These are phyloP conservation scores for Tragelaphus buxtoni DNA, from an alignment of 2,113 vertebrate species.

Conservation along the genomic window DNA sequence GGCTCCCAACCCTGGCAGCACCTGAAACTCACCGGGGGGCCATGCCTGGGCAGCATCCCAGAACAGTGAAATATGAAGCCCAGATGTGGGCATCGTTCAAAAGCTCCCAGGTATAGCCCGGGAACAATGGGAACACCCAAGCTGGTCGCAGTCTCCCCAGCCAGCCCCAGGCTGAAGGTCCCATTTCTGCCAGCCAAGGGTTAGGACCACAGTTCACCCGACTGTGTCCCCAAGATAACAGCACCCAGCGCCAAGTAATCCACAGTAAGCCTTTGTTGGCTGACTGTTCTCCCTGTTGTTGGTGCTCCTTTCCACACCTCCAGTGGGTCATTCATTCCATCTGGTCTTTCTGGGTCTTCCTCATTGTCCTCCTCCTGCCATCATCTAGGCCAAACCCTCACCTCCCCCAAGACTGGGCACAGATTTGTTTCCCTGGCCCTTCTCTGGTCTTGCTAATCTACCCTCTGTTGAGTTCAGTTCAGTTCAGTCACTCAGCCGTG, in stretches of 20 bases:
- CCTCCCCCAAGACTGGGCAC: background rate
- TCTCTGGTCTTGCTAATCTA: background rate
- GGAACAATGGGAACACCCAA: background rate
- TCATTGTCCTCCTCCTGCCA: background rate
- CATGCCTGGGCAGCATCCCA: background rate
- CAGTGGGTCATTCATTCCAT: too few relatives aligned
- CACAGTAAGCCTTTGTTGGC: too few relatives aligned
- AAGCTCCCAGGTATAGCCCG: background rate
- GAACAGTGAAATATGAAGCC: background rate
- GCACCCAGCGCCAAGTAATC: accelerated
- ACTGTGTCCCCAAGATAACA: accelerated
- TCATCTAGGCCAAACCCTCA: background rate
- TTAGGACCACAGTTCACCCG: background rate
- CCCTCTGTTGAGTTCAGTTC: background rate
- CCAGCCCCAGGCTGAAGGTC: background rate
- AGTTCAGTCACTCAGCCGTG: background rate
- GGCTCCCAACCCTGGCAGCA: background rate
- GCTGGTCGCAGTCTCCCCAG: background rate
- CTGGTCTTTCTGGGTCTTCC: background rate
- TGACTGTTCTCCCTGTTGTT: accelerated
- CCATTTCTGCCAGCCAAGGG: background rate
- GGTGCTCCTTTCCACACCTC: background rate
- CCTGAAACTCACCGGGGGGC: background rate
- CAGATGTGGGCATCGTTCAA: background rate
- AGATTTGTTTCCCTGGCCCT: background rate